These are phyloP conservation scores for Macrophya alboannulata DNA, from an alignment of 2,888 invertebrate species.

Conservation along the genomic window DNA sequence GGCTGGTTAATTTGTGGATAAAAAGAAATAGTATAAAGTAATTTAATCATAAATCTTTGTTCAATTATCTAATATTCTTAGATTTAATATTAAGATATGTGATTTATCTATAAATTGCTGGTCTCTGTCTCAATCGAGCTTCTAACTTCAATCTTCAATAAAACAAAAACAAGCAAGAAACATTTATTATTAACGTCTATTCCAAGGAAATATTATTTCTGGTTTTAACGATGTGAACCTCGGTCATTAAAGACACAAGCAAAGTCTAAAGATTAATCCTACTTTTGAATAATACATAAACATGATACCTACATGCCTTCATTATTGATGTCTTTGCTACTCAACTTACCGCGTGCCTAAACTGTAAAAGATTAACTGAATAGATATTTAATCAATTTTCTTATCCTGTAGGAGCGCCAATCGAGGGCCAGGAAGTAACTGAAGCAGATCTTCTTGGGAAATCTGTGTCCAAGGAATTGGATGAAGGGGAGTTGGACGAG, in stretches of 20 bases:
- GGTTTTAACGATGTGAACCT: not conserved
- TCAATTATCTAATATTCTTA: not conserved
- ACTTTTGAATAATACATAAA: not conserved
- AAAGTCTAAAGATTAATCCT: not conserved
- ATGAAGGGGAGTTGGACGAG: conserved; percentile 73
- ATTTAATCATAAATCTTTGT: conserved; percentile 9
- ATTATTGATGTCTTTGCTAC: not conserved
- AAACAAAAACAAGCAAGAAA: not conserved
- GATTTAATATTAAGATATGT: not conserved
- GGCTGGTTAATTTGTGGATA: not conserved
- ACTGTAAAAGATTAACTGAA: not conserved
- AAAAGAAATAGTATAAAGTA: conserved; percentile 14
- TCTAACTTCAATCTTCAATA: not conserved
- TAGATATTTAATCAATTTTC: not conserved
- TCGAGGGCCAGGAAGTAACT: conserved; percentile 77
- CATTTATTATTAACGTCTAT: not conserved
- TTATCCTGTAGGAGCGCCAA: conserved; percentile 73
- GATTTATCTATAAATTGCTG: not conserved
- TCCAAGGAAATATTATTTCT: not conserved
- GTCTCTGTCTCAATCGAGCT: not conserved
- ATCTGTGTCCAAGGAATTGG: conserved; percentile 71
- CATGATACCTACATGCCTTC: not conserved
- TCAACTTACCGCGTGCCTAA: not conserved
- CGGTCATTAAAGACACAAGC: not conserved
- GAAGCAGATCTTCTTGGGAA: conserved; percentile 77